Percentiles rank a stretch among this genome's conserved stretches.
phyloP scores from a whole-genome alignment of 2,888 invertebrate genomes.

The Cataglyphis livida region DNA sequence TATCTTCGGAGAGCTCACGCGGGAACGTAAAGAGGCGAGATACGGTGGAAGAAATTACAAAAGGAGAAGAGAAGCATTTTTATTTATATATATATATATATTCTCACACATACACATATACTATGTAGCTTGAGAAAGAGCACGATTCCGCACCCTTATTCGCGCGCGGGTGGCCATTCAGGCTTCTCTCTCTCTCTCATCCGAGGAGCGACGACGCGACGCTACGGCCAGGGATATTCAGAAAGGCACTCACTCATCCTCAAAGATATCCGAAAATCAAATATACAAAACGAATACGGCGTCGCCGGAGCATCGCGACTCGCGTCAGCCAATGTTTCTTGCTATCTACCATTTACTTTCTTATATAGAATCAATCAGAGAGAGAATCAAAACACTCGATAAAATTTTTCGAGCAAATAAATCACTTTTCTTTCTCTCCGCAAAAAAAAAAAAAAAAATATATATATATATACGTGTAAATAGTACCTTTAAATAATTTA shows the following conservation, averaged over 20 bases:
- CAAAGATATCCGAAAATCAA: constrained; percentile 72
- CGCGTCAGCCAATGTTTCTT: constrained; percentile 5
- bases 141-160: constrained; percentile 11
- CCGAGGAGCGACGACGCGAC: constrained; percentile 56
- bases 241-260: constrained; percentile 79
- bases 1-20: constrained; percentile 28
- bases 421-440: not conserved
- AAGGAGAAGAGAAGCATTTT: constrained; percentile 47
- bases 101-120: not conserved
- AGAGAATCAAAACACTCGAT: not conserved
- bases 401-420: constrained; percentile 7
- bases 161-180: constrained; percentile 13
- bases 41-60: constrained; percentile 44
- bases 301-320: constrained; percentile 50
- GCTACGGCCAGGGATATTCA: constrained; percentile 71
- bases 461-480: not conserved
- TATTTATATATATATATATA: not conserved
- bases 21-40: constrained; percentile 35
- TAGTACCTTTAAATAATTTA: not conserved
- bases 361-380: constrained; percentile 7
- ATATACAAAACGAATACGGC: constrained; percentile 73
- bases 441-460: not conserved
- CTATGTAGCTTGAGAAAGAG: constrained; percentile 28
- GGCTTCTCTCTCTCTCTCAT: not conserved
- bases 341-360: not conserved